Evolutionary conservation across 2,113 vertebrate species (phyloP), one percentile per base, ranked within the genome.

Genomic region (Apodemus sylvaticus): DNA sequence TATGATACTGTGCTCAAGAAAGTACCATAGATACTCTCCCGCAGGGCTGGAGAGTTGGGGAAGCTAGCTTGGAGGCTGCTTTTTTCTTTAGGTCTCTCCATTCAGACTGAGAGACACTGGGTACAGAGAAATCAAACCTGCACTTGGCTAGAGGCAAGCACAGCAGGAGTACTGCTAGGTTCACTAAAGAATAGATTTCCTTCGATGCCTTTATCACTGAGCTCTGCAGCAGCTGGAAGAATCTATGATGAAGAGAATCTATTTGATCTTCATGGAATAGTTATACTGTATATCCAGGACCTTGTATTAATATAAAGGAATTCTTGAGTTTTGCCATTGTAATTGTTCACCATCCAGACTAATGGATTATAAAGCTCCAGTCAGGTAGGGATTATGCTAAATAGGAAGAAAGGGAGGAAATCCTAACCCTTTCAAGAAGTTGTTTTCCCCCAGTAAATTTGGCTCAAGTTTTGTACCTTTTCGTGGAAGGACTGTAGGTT

Each of bases 231-330:
- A 76, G 73, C 2, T 14, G 10, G 45, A 12, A 83, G 55, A 11
- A 83, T 66, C 78, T 45, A 22, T 14, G 4, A 48, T 42, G 39
- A 39, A 14, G 1, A 70, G 24, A 24, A 14, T 51, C 1, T 62
- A 58, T 77, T 70, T 94, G n/a, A 53, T 93, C n/a, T 76, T 20
- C 19, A 39, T 45, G 36, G 76, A 93, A 64, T 29, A 66, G 55
- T 34, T 85, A 58, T 7, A 11, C 17, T 74, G 7, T 74, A 1
- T n/a, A 53, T n/a, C 5, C 34, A 22, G 22, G 36, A 71, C 12
- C 62, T 82, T 78, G 20, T 60, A 76, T 71, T 86, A 86, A 89
- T 53, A 70, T 34, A 77, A 92, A 95, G 13, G 24, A 92, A 68
- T 83, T 86, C 36, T 73, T 64, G 29, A 58, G 26, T 45, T 48